Evolutionary conservation across 1,140 invertebrate genomes (phyloP).

Genomic region (Phymorhynchus buccinoides): DNA sequence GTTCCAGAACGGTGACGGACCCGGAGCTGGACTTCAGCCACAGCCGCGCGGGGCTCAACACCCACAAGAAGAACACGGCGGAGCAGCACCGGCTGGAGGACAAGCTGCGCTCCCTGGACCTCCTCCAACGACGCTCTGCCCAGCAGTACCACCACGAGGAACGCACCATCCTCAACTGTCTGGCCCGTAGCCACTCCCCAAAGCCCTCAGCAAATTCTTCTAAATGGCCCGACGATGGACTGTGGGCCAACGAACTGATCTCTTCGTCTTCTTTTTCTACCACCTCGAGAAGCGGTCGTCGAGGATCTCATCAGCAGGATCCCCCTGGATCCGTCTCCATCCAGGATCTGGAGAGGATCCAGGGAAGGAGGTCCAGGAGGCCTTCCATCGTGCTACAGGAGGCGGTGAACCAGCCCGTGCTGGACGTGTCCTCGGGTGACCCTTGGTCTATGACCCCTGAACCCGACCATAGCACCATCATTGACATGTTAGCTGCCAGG

Average conservation of each 20-base stretch:
- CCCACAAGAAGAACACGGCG: constrained; percentile 18
- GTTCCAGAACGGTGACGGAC: background rate
- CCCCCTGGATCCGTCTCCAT: background rate
- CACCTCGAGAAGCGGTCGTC: background rate
- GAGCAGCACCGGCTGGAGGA: constrained; percentile 25
- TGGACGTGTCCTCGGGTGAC: background rate
- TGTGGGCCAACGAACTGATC: background rate
- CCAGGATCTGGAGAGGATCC: background rate
- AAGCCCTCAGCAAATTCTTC: background rate
- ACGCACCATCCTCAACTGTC: background rate
- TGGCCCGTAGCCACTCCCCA: background rate
- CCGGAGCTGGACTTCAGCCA: background rate
- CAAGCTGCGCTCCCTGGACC: constrained; percentile 11
- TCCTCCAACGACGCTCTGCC: background rate
- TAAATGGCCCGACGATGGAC: too few relatives aligned
- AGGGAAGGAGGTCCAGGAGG: background rate
- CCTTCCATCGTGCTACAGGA: constrained; percentile 7
- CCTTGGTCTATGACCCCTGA: background rate
- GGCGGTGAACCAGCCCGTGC: background rate
- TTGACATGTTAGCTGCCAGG: background rate
- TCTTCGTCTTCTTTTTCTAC: too few relatives aligned
- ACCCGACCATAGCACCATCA: background rate
- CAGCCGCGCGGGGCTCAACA: constrained; percentile 14
- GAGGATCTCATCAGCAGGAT: background rate
- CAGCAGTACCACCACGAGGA: background rate